Evolutionary conservation across 2,888 invertebrate genomes (phyloP), one percentile per base, ranked within the genome.

Genomic region (Biston betularia): DNA sequence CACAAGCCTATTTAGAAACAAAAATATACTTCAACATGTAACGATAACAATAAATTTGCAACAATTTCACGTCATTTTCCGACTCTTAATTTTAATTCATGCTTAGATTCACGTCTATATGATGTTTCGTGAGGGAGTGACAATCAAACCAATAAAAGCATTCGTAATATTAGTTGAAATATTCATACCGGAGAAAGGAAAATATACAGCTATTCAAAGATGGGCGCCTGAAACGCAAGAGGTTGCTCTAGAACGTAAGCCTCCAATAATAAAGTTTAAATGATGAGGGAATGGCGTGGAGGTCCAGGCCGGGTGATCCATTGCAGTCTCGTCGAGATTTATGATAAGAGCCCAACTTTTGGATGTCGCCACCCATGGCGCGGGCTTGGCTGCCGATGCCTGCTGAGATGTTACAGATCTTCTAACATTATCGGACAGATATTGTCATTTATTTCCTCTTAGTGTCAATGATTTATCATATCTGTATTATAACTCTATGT

Each of bases 261-360:
- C 79, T 80, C 79, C 82, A 84, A 88, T 88, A 87, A 86, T 87
- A 86, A 83, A 87, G 83, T 84, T 85, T 81, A 86, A 86, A 84
- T 83, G 81, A 85, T 82, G 83, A 80, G 78, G 81, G 71, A 70
- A 79, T 74, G 73, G 74, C 76, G 79, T 77, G 79, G 79, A 70
- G 77, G 75, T 75, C 73, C 71, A 68, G 75, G 76, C 71, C 71
- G 70, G 76, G 78, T 85, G 84, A 86, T 86, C 83, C 83, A 83
- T 87, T 78, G 79, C 79, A 80, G 81, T 80, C 76, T 75, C 79
- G 68, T 71, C 60, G 82, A 88, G 87, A 90, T 90, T 89, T 89
- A 90, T 88, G 85, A 85, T 81, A 82, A 83, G 82, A 83, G 78
- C 79, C 80, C 79, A 88, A 88, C 85, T 88, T 87, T 81, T 77